Evolutionary conservation across 2,113 vertebrate genomes (phyloP).

Genomic region (Tetrax tetrax): DNA sequence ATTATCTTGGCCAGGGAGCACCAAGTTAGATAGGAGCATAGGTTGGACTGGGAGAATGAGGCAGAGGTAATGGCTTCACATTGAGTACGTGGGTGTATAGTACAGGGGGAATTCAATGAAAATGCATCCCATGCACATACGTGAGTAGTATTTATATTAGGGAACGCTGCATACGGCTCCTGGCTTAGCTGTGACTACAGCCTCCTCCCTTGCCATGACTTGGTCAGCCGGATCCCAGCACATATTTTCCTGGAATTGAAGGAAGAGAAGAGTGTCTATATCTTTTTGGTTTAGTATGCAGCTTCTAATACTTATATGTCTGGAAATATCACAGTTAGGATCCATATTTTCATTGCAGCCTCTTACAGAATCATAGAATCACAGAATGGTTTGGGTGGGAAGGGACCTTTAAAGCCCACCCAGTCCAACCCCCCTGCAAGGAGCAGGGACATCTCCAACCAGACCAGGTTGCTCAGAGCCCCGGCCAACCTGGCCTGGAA

Average conservation of each 20-base stretch:
- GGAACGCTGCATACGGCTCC: fast-evolving
- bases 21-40: not conserved
- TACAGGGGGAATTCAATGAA: not conserved
- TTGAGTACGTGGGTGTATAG: not conserved
- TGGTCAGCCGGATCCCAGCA: not conserved
- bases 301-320: not conserved
- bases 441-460: no score
- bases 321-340: not conserved
- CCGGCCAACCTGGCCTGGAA: no score
- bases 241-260: fast-evolving
- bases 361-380: no score
- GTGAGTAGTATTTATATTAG: not conserved
- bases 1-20: not conserved
- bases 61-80: not conserved
- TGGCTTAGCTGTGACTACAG: not conserved
- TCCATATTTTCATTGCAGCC: not conserved
- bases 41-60: not conserved
- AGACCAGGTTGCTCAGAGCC: no score
- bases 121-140: not conserved
- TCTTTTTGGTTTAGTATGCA: not conserved
- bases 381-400: no score
- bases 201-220: not conserved
- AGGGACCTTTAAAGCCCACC: no score
- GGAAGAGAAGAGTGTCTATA: not conserved
- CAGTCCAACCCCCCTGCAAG: no score